These are phyloP conservation scores for Graphium colonna DNA, from an alignment of 2,888 invertebrate genomes.

Conservation along the genomic window DNA sequence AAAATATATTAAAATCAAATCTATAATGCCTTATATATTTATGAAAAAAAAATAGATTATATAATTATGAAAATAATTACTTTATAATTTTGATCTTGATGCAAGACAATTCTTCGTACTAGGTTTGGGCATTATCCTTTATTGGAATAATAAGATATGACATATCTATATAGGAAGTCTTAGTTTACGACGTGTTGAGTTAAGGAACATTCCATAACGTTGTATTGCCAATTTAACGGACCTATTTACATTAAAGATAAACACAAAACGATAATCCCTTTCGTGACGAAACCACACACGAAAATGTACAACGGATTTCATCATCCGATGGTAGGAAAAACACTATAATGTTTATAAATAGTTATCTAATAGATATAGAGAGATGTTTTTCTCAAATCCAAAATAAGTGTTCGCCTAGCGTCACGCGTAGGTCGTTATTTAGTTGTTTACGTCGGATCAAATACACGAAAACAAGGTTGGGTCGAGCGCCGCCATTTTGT, in stretches of 20 bases:
- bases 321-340: not conserved
- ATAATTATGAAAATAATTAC: too few relatives aligned
- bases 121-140: too few relatives aligned
- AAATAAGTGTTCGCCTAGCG: slow-evolving; percentile 8
- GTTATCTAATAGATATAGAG: slow-evolving; percentile 1
- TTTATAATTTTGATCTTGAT: too few relatives aligned
- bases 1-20: too few relatives aligned
- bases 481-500: slow-evolving; percentile 5
- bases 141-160: too few relatives aligned
- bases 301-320: not conserved
- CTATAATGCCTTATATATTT: too few relatives aligned
- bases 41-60: too few relatives aligned
- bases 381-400: slow-evolving; percentile 13
- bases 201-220: too few relatives aligned
- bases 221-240: too few relatives aligned
- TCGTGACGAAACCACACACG: not conserved
- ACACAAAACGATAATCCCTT: not conserved
- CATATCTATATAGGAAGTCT: too few relatives aligned
- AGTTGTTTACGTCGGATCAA: slow-evolving; percentile 20
- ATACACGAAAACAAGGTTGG: slow-evolving; percentile 21
- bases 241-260: not conserved
- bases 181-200: too few relatives aligned
- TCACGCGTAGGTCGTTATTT: slow-evolving; percentile 21
- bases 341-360: slow-evolving; percentile 1
- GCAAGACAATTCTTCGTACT: too few relatives aligned